Base-by-base conservation (phyloP, 1,140 invertebrate species). In the Nephotettix cincticeps region DNA sequence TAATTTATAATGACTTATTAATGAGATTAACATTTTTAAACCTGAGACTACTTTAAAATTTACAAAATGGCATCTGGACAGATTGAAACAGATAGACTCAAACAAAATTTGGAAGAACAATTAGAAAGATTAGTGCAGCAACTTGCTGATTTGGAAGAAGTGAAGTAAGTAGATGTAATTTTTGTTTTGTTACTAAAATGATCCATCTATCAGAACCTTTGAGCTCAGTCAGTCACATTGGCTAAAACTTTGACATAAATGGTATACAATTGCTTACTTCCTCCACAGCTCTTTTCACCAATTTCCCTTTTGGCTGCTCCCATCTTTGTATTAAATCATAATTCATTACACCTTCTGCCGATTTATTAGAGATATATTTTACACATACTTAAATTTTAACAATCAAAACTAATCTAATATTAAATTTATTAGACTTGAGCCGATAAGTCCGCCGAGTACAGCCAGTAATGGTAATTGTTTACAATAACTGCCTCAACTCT, bases 81-180 rank as follows among this genome's bases (percentile, higher is more conserved):
- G 77, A 75, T 76, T 21, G 89, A 90, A 80, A 90, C 86, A 19
- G 82, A 86, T 68, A 87, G 86, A 77, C 77, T 93, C 19, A 85
- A 84, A 73, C 81, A 88, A 74, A 93, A 93, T 82, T 75, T 93
- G 19, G 86, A 91, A 78, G 86, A 88, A 77, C 91, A 93, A 77
- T 76, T 93, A 19, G 89, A 92, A 72, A 80, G 91, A 70, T 78
- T 93, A 47, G 83, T 92, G 14, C 86, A 90, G 75, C 90, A 93
- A 77, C 78, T 93, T 27, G 80, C 85, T 47, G 91, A 93, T 80
- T 81, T 93, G 67, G 91, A 93, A 77, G 86, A 90, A 75, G 87
- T 84, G 83, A 89, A 85, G 91, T 91, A 82, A 79, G 80, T 78
- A 70, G 47, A n/a, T n/a, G n/a, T n/a, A n/a, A n/a, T n/a, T n/a